Percentiles rank a stretch among this genome's conserved stretches.
Conservation (phyloP, 1,140 invertebrate species). For the Drosophila prosaltans region DNA sequence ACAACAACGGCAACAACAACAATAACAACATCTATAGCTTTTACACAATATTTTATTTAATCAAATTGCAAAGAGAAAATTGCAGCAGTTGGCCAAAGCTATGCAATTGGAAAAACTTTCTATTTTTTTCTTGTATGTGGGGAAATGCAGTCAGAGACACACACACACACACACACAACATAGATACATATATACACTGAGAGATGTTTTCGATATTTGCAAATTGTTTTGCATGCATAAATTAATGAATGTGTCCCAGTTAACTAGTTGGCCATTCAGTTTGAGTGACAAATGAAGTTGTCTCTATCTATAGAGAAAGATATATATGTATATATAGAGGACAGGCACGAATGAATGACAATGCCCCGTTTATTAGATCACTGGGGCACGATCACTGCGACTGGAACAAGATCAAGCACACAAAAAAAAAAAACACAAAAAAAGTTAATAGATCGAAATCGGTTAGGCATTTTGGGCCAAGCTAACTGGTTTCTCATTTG, state of each 20-base stretch:
- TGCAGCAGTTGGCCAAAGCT: constrained; percentile 59
- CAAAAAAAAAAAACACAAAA: constrained; percentile 12
- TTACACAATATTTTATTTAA: constrained; percentile 83
- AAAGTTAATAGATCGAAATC: constrained; percentile 48
- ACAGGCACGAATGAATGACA: constrained; percentile 47
- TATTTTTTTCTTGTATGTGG: constrained; percentile 69
- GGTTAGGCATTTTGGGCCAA: constrained; percentile 13
- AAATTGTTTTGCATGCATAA: constrained; percentile 69
- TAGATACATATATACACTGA: constrained; percentile 11
- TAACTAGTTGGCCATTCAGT: constrained; percentile 39
- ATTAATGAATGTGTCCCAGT: constrained; percentile 76
- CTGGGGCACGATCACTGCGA: constrained; percentile 39
- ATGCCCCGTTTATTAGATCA: constrained; percentile 56
- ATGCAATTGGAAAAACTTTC: constrained; percentile 67
- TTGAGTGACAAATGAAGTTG: constrained; percentile 59
- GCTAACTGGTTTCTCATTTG: constrained; percentile 51
- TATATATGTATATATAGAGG: neutral
- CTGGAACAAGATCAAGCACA: constrained; percentile 30
- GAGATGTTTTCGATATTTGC: constrained; percentile 40
- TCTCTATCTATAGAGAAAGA: constrained; percentile 1
- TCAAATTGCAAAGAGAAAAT: constrained; percentile 81
- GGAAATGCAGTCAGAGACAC: constrained; percentile 42
- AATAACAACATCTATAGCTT: constrained; percentile 42
- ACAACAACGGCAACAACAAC: neutral
- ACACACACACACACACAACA: constrained; percentile 4